Conservation (phyloP, 2,113 vertebrate genomes). For the Psophia crepitans region DNA sequence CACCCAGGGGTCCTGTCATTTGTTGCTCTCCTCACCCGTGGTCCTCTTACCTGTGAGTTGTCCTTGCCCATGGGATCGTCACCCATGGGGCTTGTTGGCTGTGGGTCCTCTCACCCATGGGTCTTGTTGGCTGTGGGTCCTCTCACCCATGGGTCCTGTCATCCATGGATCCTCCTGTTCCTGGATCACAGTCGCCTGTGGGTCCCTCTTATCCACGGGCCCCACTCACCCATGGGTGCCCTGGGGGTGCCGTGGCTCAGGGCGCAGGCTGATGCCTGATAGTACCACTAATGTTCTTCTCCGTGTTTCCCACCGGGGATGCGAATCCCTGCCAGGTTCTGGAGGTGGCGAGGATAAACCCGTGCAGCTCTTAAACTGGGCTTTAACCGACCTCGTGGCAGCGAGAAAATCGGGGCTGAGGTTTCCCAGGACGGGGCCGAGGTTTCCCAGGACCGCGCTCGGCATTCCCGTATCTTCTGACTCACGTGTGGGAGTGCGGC, state of each 20-base stretch:
- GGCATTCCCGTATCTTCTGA: not conserved
- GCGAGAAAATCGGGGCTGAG: accelerated
- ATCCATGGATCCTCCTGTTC: not conserved
- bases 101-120: too few relatives aligned
- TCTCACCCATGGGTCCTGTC: not conserved
- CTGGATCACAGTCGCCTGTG: not conserved
- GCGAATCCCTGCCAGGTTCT: not conserved
- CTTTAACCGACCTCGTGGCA: not conserved
- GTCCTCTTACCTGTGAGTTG: not conserved
- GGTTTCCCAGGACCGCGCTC: not conserved
- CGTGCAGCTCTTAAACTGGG: not conserved
- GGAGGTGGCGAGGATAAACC: not conserved
- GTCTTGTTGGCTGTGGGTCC: not conserved
- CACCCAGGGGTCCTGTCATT: accelerated
- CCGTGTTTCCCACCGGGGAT: accelerated
- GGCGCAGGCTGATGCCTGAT: not conserved
- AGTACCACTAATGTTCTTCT: not conserved
- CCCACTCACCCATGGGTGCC: not conserved
- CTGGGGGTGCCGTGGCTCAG: not conserved
- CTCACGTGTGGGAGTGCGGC: not conserved
- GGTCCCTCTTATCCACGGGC: accelerated
- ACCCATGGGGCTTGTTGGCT: too few relatives aligned
- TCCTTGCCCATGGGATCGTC: not conserved
- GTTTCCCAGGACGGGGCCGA: not conserved
- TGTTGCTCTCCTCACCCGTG: too few relatives aligned